These are phyloP conservation scores for Mycteria americana DNA, from an alignment of 2,797 vertebrate species.

Conservation along the genomic window DNA sequence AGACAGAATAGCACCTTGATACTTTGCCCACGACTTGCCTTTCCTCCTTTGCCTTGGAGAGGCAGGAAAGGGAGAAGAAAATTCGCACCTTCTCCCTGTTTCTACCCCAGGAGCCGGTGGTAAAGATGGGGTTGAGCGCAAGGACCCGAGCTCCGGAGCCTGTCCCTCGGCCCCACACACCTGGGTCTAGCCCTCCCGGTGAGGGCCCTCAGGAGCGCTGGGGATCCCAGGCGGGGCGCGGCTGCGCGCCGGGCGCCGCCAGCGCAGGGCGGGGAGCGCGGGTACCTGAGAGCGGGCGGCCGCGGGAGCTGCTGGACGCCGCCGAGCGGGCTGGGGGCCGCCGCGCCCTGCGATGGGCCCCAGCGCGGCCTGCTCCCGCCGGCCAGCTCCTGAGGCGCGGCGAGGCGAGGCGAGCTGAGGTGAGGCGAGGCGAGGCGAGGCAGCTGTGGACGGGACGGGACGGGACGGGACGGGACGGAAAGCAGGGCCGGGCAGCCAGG, in stretches of 20 bases:
- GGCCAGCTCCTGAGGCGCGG: neutral
- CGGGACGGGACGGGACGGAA: neutral
- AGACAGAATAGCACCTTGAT: rapidly evolving
- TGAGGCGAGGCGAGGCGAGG: rapidly evolving
- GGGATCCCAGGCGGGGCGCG: neutral
- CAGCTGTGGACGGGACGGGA: neutral
- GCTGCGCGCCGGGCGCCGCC: neutral
- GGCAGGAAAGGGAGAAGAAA: neutral
- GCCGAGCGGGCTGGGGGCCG: neutral
- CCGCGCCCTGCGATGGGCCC: neutral
- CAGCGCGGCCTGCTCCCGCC: too few relatives aligned
- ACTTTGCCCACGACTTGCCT: neutral
- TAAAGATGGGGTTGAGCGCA: rapidly evolving
- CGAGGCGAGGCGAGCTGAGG: rapidly evolving
- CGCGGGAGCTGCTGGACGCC: neutral
- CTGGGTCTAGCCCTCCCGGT: neutral
- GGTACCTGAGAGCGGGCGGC: neutral
- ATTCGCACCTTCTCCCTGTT: rapidly evolving
- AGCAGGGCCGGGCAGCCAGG: neutral
- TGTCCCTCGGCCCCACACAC: neutral
- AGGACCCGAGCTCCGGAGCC: neutral
- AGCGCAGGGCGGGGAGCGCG: neutral
- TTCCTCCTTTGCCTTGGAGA: neutral
- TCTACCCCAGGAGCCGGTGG: rapidly evolving
- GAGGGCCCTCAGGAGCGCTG: neutral